Conservation (phyloP, 2,888 invertebrate species). For the Drosophila sordidula region DNA sequence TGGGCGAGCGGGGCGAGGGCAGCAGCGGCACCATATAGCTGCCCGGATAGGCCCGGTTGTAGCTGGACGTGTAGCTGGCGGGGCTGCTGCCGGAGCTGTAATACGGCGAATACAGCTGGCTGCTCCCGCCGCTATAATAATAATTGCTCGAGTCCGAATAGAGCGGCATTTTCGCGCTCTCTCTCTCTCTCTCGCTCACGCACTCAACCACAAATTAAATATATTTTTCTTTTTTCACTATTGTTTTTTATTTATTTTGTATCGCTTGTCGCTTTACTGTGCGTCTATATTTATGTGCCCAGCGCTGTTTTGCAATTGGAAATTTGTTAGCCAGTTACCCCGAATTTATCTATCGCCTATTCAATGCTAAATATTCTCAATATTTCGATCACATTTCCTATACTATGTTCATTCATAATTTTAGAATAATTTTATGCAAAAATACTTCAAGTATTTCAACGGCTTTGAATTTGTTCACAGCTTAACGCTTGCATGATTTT, state of each 20-base stretch:
- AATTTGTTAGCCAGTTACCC: neutral
- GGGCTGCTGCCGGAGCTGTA: conserved; percentile 85
- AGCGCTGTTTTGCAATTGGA: neutral
- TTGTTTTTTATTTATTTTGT: neutral
- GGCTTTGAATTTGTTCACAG: conserved; percentile 50
- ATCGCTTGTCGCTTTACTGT: conserved; percentile 6
- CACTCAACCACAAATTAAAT: conserved; percentile 33
- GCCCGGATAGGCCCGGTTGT: conserved; percentile 86
- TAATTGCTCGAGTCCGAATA: conserved; percentile 88
- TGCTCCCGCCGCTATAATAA: conserved; percentile 85
- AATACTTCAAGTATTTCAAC: conserved; percentile 16
- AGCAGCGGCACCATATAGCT: conserved; percentile 81
- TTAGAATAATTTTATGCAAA: conserved; percentile 3
- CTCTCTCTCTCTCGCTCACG: neutral
- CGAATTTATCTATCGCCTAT: too few relatives aligned
- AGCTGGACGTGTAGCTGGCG: conserved; percentile 86
- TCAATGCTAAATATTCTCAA: neutral
- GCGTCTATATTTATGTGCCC: conserved; percentile 30
- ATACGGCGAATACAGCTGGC: conserved; percentile 86
- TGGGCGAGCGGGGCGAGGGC: conserved; percentile 20
- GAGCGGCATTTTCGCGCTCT: conserved; percentile 87
- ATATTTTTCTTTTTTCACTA: neutral
- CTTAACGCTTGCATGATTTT: conserved; percentile 61
- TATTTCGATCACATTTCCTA: conserved; percentile 11
- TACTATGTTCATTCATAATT: conserved; percentile 3